A percentile compares a stretch with the other conserved stretches of the same genome.
Conservation (phyloP, 2,113 vertebrate species). For the Petrocephalus microphthalmus region DNA sequence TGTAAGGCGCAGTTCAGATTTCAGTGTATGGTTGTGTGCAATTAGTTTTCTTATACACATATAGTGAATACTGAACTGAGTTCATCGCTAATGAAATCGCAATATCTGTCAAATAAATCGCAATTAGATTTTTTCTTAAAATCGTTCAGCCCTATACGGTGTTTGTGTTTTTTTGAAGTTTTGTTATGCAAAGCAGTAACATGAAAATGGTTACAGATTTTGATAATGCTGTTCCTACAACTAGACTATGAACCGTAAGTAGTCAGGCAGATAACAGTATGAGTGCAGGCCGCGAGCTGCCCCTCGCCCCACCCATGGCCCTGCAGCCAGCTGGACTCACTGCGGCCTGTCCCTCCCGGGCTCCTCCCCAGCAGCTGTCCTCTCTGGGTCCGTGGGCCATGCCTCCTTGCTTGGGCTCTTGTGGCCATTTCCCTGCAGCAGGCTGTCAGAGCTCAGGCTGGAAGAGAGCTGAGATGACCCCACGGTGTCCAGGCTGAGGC, state of each 20-base stretch:
- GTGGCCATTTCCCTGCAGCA: conserved; percentile 58
- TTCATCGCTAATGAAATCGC: no score
- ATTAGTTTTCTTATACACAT: no score
- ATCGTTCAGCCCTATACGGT: no score
- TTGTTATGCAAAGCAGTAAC: background rate
- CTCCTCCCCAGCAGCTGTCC: conserved; percentile 33
- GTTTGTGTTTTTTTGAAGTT: background rate
- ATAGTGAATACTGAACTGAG: no score
- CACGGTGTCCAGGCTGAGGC: conserved; percentile 79
- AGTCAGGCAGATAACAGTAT: background rate
- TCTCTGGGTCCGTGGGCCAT: conserved; percentile 64
- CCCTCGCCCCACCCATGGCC: background rate
- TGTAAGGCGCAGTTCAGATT: no score
- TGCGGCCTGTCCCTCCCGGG: conserved; percentile 59
- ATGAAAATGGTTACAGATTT: background rate
- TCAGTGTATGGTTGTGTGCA: no score
- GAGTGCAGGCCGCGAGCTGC: background rate
- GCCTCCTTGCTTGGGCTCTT: conserved; percentile 65
- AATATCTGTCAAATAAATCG: no score
- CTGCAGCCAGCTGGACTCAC: conserved; percentile 59
- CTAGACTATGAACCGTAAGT: background rate
- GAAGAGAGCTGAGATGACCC: conserved; percentile 84
- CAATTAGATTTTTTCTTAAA: no score
- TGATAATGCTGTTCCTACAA: background rate
- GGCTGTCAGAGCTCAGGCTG: conserved; percentile 80